Conservation (phyloP, 2,888 invertebrate species). For the Netelia fuscicornis region DNA sequence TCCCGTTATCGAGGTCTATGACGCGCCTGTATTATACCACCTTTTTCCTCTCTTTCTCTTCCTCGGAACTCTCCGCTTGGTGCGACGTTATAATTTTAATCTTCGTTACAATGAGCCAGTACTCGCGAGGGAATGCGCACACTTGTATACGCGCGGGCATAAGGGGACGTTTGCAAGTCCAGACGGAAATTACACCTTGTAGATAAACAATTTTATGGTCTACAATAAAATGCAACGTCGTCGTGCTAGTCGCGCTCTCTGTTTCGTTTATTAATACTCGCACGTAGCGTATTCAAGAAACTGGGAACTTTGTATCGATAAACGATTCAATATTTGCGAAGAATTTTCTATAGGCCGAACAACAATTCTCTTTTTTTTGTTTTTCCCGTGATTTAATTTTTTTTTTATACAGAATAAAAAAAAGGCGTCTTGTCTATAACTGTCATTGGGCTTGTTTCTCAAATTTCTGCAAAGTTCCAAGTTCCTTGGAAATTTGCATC, state of each 20-base stretch:
- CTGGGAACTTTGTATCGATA: neutral
- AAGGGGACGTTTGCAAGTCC: conserved; percentile 28
- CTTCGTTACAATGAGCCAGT: conserved; percentile 62
- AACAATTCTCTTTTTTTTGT: too few relatives aligned
- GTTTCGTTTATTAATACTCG: conserved; percentile 11
- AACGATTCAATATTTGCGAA: conserved; percentile 1
- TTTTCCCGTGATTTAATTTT: too few relatives aligned
- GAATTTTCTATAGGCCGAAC: neutral
- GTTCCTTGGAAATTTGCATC: too few relatives aligned
- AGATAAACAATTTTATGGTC: conserved; percentile 67
- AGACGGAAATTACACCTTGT: conserved; percentile 64
- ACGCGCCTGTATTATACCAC: conserved; percentile 49
- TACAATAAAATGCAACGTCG: conserved; percentile 62
- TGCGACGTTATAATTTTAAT: conserved; percentile 65
- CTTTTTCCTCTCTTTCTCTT: conserved; percentile 21
- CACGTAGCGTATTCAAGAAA: neutral
- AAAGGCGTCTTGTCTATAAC: too few relatives aligned
- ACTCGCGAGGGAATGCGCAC: neutral
- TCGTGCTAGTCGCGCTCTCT: conserved; percentile 13
- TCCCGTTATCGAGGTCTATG: conserved; percentile 64
- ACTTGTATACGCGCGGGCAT: too few relatives aligned
- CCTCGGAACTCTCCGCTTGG: conserved; percentile 27
- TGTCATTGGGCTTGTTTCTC: too few relatives aligned
- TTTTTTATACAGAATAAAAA: too few relatives aligned
- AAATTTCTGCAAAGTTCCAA: too few relatives aligned